These are phyloP conservation scores for Scatophagus argus DNA, from an alignment of 2,113 vertebrate genomes.

Conservation along the genomic window DNA sequence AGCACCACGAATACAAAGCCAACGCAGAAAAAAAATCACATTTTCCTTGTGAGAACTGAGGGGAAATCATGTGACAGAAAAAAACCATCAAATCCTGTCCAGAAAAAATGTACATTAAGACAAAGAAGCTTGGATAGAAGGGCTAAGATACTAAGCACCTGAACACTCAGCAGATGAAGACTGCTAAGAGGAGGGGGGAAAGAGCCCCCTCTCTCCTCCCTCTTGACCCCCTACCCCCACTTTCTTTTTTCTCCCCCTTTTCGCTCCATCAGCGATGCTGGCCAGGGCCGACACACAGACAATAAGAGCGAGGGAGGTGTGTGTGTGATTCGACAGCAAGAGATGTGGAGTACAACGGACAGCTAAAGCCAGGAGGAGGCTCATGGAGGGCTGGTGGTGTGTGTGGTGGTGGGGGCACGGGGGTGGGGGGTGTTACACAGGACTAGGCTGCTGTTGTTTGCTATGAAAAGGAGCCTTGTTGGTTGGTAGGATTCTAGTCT, in stretches of 20 bases:
- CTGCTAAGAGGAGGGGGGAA: not conserved
- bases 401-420: not conserved
- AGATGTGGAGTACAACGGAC: constrained; percentile 40
- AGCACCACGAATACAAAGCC: not conserved
- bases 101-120: not conserved
- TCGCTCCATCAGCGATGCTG: constrained; percentile 49
- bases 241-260: constrained; percentile 23
- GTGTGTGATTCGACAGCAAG: constrained; percentile 63
- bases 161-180: constrained; percentile 31
- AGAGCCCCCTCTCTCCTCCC: not conserved
- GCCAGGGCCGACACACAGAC: constrained; percentile 42
- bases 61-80: not conserved
- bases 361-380: constrained; percentile 34
- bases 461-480: constrained; percentile 78
- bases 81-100: not conserved
- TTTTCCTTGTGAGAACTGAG: constrained; percentile 3
- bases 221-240: not conserved
- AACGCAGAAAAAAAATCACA: not conserved
- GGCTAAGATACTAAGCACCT: constrained; percentile 9
- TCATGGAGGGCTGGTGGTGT: not conserved
- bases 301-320: constrained; percentile 63
- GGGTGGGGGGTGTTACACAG: constrained; percentile 4
- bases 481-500: constrained; percentile 66
- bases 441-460: constrained; percentile 60
- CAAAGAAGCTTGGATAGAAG: not conserved